Evolutionary conservation across 2,113 vertebrate genomes (phyloP), one percentile per base, ranked within the genome.

Genomic region (Sebastes schlegelii): DNA sequence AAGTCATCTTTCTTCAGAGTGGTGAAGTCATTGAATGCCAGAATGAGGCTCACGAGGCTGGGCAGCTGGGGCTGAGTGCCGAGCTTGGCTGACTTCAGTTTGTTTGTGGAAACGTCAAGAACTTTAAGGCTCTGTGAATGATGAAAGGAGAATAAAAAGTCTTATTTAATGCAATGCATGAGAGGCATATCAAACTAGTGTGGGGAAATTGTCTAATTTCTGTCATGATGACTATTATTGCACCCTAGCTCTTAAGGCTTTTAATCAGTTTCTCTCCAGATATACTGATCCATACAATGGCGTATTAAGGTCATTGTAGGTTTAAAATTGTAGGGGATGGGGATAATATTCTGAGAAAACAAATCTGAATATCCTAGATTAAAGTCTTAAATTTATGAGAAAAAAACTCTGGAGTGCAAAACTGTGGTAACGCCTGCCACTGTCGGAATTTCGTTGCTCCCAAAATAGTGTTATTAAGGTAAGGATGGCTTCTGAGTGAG

Each of bases 31-130:
- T 98, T 99, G 42, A 83, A 85, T 2, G 90, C 87, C 69, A 99
- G 69, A 6, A 85, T 26, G 42, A 99, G 96, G 8, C 94, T 93
- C 71, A 42, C 91, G 61, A 99, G 94, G 34, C 89, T 95, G 73
- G 89, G 91, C 80, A 99, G 86, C 79, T 99, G 97, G 21, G 92
- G 91, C 46, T 92, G 89, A 5, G 88, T 92, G 67, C 97, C 96
- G 60, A 99, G 90, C 81, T 83, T 93, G 58, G 95, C 95, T 26
- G 97, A 96, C 17, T 72, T 80, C 83, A 99, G 93, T 2, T 86
- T 82, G 94, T 98, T 99, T 63, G 88, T 92, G 67, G 98, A 97
- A 14, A 99, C 87, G 58, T 99, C 97, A 79, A 99, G 93, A 86
- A 89, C 92, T 48, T 62, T 87, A 88, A 99, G 94, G 69, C 89